Evolutionary conservation across 2,888 invertebrate species (phyloP).

Genomic region (Cryptocephalus primarius): DNA sequence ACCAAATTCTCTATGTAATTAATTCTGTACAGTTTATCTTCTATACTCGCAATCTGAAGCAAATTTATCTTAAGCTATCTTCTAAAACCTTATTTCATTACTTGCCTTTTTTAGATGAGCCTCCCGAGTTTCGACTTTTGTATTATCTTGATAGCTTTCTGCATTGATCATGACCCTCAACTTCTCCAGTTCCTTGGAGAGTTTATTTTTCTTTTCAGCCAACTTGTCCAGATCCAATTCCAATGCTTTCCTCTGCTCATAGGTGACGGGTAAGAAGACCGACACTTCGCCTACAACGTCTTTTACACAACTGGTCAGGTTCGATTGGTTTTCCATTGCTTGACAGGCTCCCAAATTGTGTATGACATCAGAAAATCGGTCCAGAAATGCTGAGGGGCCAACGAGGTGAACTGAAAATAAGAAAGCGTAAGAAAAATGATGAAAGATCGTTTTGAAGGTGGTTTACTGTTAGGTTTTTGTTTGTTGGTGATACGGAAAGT

Average conservation of each 20-base stretch:
- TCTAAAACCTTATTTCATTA: too few species aligned
- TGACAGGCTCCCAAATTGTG: slow-evolving; percentile 24
- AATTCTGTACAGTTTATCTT: slow-evolving; percentile 26
- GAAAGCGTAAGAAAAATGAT: neutral
- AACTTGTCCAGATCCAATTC: slow-evolving; percentile 26
- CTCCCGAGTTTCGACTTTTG: slow-evolving; percentile 22
- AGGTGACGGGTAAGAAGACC: slow-evolving; percentile 27
- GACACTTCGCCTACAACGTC: slow-evolving; percentile 23
- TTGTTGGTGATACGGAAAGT: slow-evolving; percentile 30
- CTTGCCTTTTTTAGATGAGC: slow-evolving; percentile 28
- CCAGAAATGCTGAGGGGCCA: slow-evolving; percentile 1
- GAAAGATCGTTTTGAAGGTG: neutral
- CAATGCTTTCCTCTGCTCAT: slow-evolving; percentile 22
- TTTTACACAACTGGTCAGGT: slow-evolving; percentile 9
- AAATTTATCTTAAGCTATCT: neutral
- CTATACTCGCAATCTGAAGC: slow-evolving; percentile 21
- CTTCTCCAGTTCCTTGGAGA: slow-evolving; percentile 29
- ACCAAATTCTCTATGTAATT: slow-evolving; percentile 15
- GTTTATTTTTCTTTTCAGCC: slow-evolving; percentile 27
- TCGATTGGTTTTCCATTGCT: slow-evolving; percentile 11
- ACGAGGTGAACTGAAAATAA: slow-evolving; percentile 8
- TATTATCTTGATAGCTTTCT: slow-evolving; percentile 26
- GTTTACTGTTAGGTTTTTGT: slow-evolving; percentile 28
- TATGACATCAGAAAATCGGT: slow-evolving; percentile 14
- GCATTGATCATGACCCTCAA: slow-evolving; percentile 24